phyloP scores from a whole-genome alignment of 2,797 vertebrate genomes.

The Enteromius thamalakanensis region DNA sequence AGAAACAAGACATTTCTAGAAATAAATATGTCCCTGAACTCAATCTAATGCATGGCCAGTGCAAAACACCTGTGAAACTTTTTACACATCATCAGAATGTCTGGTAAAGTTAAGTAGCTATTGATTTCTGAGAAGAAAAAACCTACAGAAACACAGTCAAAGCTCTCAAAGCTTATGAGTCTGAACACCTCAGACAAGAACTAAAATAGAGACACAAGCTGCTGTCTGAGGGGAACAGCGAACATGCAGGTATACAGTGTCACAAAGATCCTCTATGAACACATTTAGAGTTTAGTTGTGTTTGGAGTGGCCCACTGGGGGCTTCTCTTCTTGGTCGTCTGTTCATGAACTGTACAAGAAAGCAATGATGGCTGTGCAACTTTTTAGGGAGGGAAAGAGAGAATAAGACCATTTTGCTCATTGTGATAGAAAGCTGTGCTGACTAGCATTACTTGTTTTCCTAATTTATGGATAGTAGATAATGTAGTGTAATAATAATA shows the following conservation, averaged over 20 bases:
- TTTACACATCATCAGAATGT: constrained; percentile 38
- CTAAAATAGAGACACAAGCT: constrained; percentile 36
- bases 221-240: not conserved
- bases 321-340: not conserved
- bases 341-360: not conserved
- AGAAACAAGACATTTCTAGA: constrained; percentile 4
- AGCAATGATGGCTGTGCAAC: not conserved
- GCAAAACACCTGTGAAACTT: constrained; percentile 13
- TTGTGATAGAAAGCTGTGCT: not conserved
- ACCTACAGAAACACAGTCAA: constrained; percentile 17
- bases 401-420: not conserved
- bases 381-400: not conserved
- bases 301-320: not conserved
- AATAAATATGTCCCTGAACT: constrained; percentile 21
- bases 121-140: constrained; percentile 4
- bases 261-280: not conserved
- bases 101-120: constrained; percentile 22
- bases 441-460: not conserved
- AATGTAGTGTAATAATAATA: not conserved
- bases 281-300: not conserved
- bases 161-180: constrained; percentile 5
- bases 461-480: not conserved
- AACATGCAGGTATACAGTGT: not conserved
- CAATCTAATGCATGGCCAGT: constrained; percentile 10
- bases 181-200: not conserved